Percentiles rank a stretch among this genome's conserved stretches.
Evolutionary conservation across 1,140 invertebrate species (phyloP).

Genomic region (Drosophila hydei): DNA sequence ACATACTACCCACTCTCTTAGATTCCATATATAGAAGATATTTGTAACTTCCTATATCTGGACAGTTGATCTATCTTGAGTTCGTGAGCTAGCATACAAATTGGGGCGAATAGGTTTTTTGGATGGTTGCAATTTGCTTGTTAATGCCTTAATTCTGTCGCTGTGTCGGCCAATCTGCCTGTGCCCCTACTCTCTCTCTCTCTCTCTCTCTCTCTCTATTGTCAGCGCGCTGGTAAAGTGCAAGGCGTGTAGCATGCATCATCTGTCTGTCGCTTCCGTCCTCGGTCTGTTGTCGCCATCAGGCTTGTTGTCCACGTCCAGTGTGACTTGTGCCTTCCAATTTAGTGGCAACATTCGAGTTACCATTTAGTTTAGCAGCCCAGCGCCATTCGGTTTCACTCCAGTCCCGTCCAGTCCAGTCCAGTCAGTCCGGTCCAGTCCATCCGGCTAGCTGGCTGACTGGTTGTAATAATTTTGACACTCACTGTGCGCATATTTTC

Average conservation of each 20-base stretch:
- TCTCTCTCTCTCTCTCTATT: not conserved
- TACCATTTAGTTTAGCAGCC: constrained; percentile 20
- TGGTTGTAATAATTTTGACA: constrained; percentile 72
- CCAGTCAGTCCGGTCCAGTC: not conserved
- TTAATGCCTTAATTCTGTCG: constrained; percentile 9
- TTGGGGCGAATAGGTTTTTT: constrained; percentile 2
- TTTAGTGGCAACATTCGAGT: constrained; percentile 50
- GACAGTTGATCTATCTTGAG: too few relatives aligned
- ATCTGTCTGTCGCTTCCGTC: constrained; percentile 41
- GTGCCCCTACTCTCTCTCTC: not conserved
- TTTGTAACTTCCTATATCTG: too few relatives aligned
- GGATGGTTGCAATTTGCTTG: constrained; percentile 23
- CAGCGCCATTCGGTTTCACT: not conserved
- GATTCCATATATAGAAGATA: too few relatives aligned
- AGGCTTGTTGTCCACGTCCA: constrained; percentile 45
- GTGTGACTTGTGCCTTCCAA: constrained; percentile 58
- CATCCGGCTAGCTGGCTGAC: not conserved
- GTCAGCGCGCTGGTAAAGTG: constrained; percentile 30
- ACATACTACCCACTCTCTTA: too few relatives aligned
- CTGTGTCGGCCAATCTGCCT: not conserved
- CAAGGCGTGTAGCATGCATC: constrained; percentile 66
- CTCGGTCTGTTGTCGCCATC: constrained; percentile 57
- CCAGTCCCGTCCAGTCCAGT: not conserved
- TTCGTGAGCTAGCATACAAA: too few relatives aligned
- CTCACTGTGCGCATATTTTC: constrained; percentile 55